Base-by-base conservation (phyloP, 1,140 invertebrate species). In the Drosophila hydei region DNA sequence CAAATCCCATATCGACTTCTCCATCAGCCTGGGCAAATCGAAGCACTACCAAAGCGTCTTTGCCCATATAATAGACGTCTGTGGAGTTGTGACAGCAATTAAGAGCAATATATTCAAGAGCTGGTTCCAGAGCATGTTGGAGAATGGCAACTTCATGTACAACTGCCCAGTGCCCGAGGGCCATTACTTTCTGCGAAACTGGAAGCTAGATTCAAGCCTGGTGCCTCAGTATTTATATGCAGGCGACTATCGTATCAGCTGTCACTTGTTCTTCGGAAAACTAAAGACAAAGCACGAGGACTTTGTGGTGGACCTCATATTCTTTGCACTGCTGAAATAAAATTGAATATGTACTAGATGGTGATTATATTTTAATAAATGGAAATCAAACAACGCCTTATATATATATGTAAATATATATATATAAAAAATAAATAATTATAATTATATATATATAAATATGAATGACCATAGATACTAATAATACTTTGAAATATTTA, bases 191-290 rank as follows among this genome's bases (percentile, higher is more conserved):
- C 48, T 83, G 1, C 60, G 19, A 0, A 64, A 72, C 23, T 85
- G 81, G 81, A 72, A 63, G 43, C 42, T 85, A 45, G 74, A 80
- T 11, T 21, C 62, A 0, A 38, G 74, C 0, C 27, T 77, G 23
- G 40, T 87, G 18, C 81, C 81, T 0, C 47, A 71, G 1, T 88
- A 85, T 16, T 62, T 87, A 48, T 68, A 75, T 18, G 70, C 83
- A 0, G 81, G 83, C 0, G 67, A 87, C 23, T 87, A 85, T 48
- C 69, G 77, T 19, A 48, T 81, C 0, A 51, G 16, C 21, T 51
- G 16, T 1, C 75, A 85, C 52, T 75, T 87, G 9, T 88, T 77
- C 40, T 85, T 58, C 27, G 83, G 77, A 6, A 87, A 87, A 60
- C 70, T 62, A 4, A 87, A 75, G 30, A 43, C 77, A 1, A 87